A percentile compares a stretch with the other conserved stretches of the same genome.
phyloP scores from a whole-genome alignment of 2,113 vertebrate species.

The Percopsis transmontana region DNA sequence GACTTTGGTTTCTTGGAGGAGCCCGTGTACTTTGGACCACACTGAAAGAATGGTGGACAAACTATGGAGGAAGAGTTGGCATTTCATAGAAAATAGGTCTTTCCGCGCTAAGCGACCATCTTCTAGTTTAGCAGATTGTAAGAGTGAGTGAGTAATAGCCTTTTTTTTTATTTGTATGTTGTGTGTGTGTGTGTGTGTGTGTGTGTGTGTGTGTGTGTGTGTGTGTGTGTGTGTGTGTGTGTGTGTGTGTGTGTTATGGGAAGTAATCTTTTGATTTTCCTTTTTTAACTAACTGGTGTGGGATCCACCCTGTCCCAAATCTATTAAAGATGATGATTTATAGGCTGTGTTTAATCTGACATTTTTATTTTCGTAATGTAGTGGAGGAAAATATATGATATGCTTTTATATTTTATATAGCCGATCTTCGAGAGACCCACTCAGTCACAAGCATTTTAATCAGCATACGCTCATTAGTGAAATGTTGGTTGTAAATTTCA shows the following conservation, averaged over 20 bases:
- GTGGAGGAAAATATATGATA: conserved; percentile 1
- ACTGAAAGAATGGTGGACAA: conserved; percentile 73
- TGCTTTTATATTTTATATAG: background rate
- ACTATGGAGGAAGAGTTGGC: conserved; percentile 77
- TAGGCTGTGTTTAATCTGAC: conserved; percentile 16
- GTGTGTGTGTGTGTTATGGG: conserved; percentile 11
- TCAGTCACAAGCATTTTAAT: background rate
- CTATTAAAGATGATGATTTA: background rate
- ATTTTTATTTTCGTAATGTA: conserved; percentile 14
- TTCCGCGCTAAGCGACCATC: conserved; percentile 49
- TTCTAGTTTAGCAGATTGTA: conserved; percentile 38
- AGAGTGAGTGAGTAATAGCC: conserved; percentile 76
- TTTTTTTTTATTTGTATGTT: conserved; percentile 18
- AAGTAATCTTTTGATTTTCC: background rate
- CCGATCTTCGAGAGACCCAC: background rate
- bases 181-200: too few relatives aligned
- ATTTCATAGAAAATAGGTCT: conserved; percentile 72
- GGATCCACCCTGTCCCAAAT: background rate
- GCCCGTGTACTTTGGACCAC: conserved; percentile 74
- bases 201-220: too few relatives aligned
- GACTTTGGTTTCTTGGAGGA: conserved; percentile 62
- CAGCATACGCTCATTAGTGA: conserved; percentile 12
- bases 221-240: too few relatives aligned
- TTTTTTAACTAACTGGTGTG: too few relatives aligned
- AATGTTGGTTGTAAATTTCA: conserved; percentile 3